phyloP scores from a whole-genome alignment of 1,140 invertebrate genomes.

The Pteromalus puparum region DNA sequence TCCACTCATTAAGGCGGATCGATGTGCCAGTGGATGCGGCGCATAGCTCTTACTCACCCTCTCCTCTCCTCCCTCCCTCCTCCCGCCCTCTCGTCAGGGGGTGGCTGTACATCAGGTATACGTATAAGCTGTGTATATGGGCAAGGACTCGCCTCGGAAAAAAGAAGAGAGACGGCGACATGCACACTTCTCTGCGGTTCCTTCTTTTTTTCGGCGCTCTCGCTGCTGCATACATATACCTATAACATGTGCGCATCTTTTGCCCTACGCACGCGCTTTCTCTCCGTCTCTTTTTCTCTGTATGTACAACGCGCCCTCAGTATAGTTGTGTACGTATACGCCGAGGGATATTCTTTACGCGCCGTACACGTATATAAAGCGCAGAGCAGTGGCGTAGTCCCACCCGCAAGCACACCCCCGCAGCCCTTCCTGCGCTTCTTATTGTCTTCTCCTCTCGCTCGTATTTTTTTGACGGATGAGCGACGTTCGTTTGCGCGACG shows the following conservation, averaged over 20 bases:
- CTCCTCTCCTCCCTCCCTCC: constrained; percentile 30
- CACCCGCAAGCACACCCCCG: constrained; percentile 9
- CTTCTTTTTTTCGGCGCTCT: constrained; percentile 29
- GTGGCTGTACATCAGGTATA: not conserved
- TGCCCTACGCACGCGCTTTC: constrained; percentile 9
- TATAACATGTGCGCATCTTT: not conserved
- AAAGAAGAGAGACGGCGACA: constrained; percentile 12
- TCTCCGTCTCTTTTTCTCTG: too few relatives aligned
- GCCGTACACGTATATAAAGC: not conserved
- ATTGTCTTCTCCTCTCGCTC: constrained; percentile 41
- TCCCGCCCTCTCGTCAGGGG: not conserved
- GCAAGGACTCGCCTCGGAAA: not conserved
- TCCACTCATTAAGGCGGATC: constrained; percentile 76
- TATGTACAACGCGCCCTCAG: too few relatives aligned
- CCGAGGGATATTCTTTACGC: constrained; percentile 1
- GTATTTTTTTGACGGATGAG: constrained; percentile 38
- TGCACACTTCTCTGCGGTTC: not conserved
- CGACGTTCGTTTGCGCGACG: constrained; percentile 32
- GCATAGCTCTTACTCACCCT: constrained; percentile 27
- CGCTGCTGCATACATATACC: not conserved
- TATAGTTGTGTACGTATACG: constrained; percentile 4
- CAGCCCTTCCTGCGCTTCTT: constrained; percentile 39
- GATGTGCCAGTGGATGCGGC: constrained; percentile 72
- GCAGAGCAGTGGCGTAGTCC: not conserved
- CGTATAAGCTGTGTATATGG: not conserved